Conservation (phyloP, 1,140 invertebrate genomes). For the Parapsyche elsis region DNA sequence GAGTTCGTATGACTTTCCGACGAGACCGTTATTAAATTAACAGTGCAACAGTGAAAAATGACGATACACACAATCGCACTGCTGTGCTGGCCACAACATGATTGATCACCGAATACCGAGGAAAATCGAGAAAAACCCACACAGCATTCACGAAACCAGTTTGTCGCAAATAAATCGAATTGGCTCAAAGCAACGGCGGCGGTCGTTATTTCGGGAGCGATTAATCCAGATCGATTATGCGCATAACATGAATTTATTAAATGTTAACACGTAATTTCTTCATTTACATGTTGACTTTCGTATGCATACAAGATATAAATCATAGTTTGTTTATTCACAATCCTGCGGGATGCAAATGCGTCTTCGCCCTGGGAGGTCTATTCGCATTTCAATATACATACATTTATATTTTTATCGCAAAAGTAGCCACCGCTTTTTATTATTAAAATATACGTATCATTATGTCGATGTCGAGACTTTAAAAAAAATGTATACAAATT, state of each 20-base stretch:
- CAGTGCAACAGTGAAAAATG: conserved; percentile 28
- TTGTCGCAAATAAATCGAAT: no score
- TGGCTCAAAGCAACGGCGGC: neutral
- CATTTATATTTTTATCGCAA: neutral
- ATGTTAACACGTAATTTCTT: conserved; percentile 29
- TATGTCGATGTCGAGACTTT: neutral
- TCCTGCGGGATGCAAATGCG: conserved; percentile 4
- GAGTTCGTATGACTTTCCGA: neutral
- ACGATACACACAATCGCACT: neutral
- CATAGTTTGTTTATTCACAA: conserved; percentile 14
- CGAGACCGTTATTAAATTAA: conserved; percentile 31
- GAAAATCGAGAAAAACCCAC: neutral
- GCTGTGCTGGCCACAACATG: neutral
- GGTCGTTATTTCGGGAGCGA: conserved; percentile 4
- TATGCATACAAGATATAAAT: conserved; percentile 15
- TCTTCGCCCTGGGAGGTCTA: neutral
- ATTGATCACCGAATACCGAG: neutral
- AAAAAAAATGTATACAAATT: conserved; percentile 15
- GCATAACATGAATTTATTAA: conserved; percentile 31
- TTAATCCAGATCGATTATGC: conserved; percentile 12
- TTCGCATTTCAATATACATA: neutral
- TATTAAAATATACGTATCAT: neutral
- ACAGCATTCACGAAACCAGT: neutral
- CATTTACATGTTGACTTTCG: conserved; percentile 8
- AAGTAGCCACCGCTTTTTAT: neutral